Percentiles rank a stretch among this genome's conserved stretches.
Conservation (phyloP, 2,797 vertebrate species). For the Threskiornis aethiopicus region DNA sequence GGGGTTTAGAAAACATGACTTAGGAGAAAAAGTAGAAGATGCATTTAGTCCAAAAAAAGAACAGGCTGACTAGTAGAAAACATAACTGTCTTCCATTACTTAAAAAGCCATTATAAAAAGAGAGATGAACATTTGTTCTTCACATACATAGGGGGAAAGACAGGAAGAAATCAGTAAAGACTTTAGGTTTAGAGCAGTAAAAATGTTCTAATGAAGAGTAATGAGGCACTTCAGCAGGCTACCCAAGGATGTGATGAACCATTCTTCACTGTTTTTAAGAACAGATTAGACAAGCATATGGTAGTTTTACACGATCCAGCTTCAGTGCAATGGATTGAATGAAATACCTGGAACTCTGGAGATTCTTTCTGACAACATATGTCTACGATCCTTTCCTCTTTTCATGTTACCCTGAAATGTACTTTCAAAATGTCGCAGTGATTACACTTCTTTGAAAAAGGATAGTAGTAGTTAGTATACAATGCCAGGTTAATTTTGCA, state of each 20-base stretch:
- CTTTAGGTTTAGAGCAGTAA: neutral
- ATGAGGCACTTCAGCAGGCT: constrained; percentile 39
- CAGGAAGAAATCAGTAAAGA: neutral
- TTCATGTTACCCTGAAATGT: neutral
- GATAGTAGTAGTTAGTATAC: neutral
- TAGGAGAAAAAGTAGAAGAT: neutral
- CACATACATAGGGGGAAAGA: neutral
- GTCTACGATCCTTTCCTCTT: neutral
- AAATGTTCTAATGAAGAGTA: constrained; percentile 48
- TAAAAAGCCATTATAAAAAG: neutral
- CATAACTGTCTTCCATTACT: neutral
- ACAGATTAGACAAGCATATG: constrained; percentile 38
- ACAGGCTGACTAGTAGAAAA: neutral
- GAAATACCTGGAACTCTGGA: neutral
- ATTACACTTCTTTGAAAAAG: neutral
- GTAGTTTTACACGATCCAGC: neutral
- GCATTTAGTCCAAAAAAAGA: neutral
- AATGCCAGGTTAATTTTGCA: neutral
- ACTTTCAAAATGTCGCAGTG: neutral
- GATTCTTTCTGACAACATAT: neutral
- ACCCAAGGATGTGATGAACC: constrained; percentile 23
- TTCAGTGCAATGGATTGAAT: neutral
- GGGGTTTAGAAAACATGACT: neutral
- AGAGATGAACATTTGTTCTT: neutral
- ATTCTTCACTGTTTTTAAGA: constrained; percentile 28